Evolutionary conservation across 2,888 invertebrate species (phyloP).

Genomic region (Selenia dentaria): DNA sequence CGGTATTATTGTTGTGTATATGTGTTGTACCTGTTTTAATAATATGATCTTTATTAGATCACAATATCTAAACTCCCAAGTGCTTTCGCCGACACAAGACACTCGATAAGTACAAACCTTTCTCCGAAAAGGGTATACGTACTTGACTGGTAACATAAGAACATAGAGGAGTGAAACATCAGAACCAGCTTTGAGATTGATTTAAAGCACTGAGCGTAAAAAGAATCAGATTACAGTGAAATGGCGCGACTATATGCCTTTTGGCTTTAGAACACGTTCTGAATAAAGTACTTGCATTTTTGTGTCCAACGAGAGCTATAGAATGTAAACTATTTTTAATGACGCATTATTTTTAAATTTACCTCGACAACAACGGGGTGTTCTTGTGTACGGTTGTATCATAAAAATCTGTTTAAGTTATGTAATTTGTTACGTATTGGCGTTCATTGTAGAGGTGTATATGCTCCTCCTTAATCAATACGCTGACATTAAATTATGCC

Average conservation of each 20-base stretch:
- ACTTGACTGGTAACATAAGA: conserved; percentile 25
- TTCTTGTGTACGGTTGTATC: no score
- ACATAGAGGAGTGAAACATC: conserved; percentile 17
- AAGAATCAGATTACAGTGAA: conserved; percentile 28
- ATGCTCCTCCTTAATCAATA: no score
- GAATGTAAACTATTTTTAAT: no score
- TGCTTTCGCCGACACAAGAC: conserved; percentile 13
- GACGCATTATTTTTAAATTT: no score
- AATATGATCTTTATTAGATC: conserved; percentile 11
- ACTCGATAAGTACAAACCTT: conserved; percentile 18
- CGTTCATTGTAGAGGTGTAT: no score
- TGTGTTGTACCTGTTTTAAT: no score
- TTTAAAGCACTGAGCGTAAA: conserved; percentile 23
- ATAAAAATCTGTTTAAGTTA: no score
- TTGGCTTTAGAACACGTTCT: conserved; percentile 10
- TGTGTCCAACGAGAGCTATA: no score
- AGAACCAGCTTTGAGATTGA: conserved; percentile 28
- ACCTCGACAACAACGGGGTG: no score
- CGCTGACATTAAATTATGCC: no score
- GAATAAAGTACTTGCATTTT: neutral
- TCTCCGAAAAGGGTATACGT: conserved; percentile 18
- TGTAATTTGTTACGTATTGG: no score
- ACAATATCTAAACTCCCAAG: conserved; percentile 12
- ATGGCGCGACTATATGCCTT: conserved; percentile 16
- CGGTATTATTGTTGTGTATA: no score